Base-by-base conservation (phyloP, 1,140 invertebrate genomes). In the Eumeta japonica region DNA sequence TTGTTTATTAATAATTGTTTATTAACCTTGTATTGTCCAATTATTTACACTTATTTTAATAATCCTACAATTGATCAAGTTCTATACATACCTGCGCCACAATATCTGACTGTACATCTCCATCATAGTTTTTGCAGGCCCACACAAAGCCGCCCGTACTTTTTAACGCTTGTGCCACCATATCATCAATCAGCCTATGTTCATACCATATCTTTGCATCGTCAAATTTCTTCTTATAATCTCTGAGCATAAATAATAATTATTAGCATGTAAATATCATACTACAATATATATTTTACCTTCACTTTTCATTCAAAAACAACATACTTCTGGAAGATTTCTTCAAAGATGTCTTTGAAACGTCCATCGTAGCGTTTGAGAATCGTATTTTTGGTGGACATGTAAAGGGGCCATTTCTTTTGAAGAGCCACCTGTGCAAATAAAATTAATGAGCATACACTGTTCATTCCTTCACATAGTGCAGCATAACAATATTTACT, bases 311-410 rank as follows among this genome's bases (percentile, higher is more conserved):
- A 29, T 14, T 41, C 30, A 18, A 13, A 24, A 24, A 7, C n/a
- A 24, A 58, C 68, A 63, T 79, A 89, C 85, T 79, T 83, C 47
- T 92, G 82, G 70, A 83, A 94, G 51, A 94, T 86, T 61, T 92
- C 90, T 76, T 93, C 81, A 70, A 95, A 94, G 47, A 94, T 93
- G 58, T 94, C 92, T 74, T 94, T 93, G 70, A 94, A 94, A n/a
- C 88, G 78, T 9, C 91, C 90, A 70, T 94, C 92, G 60, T 94
- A 95, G 43, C 81, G 78, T 62, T 95, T 95, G 15, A 94, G 73
- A 52, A 94, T 94, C 1, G 92, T 95, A 62, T 94, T 94, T 67
- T 95, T 95, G 3, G 92, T 94, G 29, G 88, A 91, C 57, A 93
- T 63, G 65, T 91, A 93, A 1, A 94, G 71, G 2, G 89, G 89